These are phyloP conservation scores for Taphrorychus bicolor DNA, from an alignment of 2,888 invertebrate species.

Conservation along the genomic window DNA sequence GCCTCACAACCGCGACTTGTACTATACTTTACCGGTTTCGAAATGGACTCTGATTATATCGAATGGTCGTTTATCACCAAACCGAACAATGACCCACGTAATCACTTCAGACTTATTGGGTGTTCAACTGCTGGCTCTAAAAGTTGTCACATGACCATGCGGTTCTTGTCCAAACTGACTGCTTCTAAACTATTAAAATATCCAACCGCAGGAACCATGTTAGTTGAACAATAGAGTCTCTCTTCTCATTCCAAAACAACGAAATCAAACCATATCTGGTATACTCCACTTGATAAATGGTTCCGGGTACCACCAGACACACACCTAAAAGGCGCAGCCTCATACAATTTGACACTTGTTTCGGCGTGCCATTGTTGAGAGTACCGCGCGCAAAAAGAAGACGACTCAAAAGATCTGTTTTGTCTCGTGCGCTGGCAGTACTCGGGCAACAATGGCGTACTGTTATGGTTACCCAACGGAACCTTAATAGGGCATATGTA, in stretches of 20 bases:
- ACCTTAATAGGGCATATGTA: slow-evolving; percentile 40
- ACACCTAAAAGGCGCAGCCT: slow-evolving; percentile 30
- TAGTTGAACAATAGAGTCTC: neutral
- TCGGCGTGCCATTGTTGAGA: slow-evolving; percentile 7
- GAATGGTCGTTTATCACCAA: slow-evolving; percentile 4
- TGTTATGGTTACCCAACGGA: slow-evolving; percentile 35
- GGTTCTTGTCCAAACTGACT: no score
- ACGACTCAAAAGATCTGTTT: slow-evolving; percentile 6
- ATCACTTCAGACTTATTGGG: slow-evolving; percentile 6
- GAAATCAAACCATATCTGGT: neutral
- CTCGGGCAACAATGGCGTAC: slow-evolving; percentile 33
- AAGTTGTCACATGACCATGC: no score
- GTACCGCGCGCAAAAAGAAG: neutral
- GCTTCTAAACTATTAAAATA: no score
- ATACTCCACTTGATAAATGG: neutral
- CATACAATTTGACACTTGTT: slow-evolving; percentile 28
- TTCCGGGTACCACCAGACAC: slow-evolving; percentile 8
- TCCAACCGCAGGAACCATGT: no score
- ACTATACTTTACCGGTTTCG: slow-evolving; percentile 11
- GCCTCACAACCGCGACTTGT: slow-evolving; percentile 5
- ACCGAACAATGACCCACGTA: neutral
- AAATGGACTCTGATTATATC: slow-evolving; percentile 10
- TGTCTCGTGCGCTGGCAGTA: slow-evolving; percentile 12
- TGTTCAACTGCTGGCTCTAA: no score
- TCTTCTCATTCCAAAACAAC: neutral